Evolutionary conservation across 2,113 vertebrate genomes (phyloP), one percentile per base, ranked within the genome.

Genomic region (Mustela lutreola): DNA sequence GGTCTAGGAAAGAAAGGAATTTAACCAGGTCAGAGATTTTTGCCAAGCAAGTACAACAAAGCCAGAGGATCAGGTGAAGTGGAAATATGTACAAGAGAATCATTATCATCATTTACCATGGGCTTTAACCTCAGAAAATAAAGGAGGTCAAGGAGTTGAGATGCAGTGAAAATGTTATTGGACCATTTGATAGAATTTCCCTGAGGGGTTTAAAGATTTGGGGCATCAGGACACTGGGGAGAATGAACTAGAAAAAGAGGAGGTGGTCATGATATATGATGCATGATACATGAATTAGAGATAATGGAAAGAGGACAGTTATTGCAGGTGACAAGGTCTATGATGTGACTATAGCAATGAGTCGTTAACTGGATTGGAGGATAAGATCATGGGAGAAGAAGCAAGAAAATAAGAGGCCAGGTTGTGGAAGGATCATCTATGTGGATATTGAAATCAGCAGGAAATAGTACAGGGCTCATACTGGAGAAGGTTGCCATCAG

Each of bases 181-280:
- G 45, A 80, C 31, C 42, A 80, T 56, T 11, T 79, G 60, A 11
- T 45, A 62, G 36, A 70, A 91, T 93, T 80, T 80, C n/a, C 39
- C 31, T 93, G 21, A 91, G 58, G 60, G 15, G 24, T 60, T 91
- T 73, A 67, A 93, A 53, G n/a, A 87, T 56, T 60, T 92, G 53
- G 26, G 81, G 62, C 26, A 88, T 85, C 15, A 65, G 33, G 7
- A 87, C 39, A 89, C 21, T 36, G 63, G 73, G 78, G 85, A 80
- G 14, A 92, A 90, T 62, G 53, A 80, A 60, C 75, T 65, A 92
- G 58, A 96, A 78, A 96, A 80, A 94, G 39, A 93, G 45, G 31
- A 94, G 21, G 36, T n/a, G 22, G 19, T 89, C 48, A 79, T 90
- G 62, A 58, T 71, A n/a, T 22, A 45, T 65, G 50, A 79, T 48